phyloP scores from a whole-genome alignment of 2,797 vertebrate species.

The Molossus alvarezi region DNA sequence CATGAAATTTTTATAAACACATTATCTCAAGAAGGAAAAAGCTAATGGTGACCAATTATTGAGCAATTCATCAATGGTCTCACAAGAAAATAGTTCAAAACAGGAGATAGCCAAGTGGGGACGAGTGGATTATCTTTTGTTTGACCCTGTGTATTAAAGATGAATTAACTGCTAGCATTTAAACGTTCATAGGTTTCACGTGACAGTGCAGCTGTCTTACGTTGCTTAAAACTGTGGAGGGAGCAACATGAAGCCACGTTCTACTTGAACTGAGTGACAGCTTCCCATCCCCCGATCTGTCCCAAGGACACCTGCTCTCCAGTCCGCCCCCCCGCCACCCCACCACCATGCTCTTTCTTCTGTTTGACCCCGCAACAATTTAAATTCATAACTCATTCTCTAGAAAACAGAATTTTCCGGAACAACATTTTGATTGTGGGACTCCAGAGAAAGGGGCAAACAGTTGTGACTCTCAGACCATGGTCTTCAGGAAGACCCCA shows the following conservation, averaged over 20 bases:
- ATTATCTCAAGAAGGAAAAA: conserved; percentile 15
- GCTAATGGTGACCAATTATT: background rate
- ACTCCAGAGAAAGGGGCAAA: background rate
- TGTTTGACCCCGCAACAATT: background rate
- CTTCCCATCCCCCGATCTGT: background rate
- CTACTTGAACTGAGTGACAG: too few relatives aligned
- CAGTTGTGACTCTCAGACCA: accelerated
- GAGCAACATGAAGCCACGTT: background rate
- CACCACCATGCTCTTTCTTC: background rate
- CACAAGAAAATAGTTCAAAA: background rate
- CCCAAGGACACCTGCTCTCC: accelerated
- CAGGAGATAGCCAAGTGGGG: background rate
- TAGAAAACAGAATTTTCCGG: background rate
- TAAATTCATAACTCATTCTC: background rate
- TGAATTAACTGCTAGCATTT: background rate
- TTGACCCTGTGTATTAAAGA: background rate
- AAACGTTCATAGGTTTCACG: background rate
- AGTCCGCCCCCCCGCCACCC: too few relatives aligned
- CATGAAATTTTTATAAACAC: conserved; percentile 28
- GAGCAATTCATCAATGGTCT: conserved; percentile 11
- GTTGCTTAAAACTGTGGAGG: background rate
- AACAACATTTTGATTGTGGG: background rate
- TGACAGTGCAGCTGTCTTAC: background rate
- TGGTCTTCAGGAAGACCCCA: background rate
- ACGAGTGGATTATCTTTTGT: background rate